These are phyloP conservation scores for Cremastinae sp. DNA, from an alignment of 2,888 invertebrate species.

Conservation along the genomic window DNA sequence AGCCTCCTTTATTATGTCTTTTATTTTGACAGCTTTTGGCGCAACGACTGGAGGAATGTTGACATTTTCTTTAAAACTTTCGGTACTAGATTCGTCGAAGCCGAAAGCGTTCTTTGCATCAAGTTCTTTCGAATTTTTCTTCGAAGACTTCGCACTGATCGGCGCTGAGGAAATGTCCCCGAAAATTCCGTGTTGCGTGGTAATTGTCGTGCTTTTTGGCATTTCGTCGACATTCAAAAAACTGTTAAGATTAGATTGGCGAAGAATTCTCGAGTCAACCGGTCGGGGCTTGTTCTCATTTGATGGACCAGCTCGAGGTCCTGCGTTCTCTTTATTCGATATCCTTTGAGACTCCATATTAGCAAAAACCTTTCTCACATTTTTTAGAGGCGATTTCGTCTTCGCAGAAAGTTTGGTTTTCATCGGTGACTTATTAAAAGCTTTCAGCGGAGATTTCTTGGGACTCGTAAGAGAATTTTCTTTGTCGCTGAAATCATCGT, in stretches of 20 bases:
- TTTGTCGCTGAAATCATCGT: slow-evolving; percentile 53
- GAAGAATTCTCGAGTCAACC: slow-evolving; percentile 58
- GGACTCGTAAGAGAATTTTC: slow-evolving; percentile 62
- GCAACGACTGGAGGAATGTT: slow-evolving; percentile 35
- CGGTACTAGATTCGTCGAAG: slow-evolving; percentile 65
- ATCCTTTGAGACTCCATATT: slow-evolving; percentile 1
- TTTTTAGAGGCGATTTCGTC: slow-evolving; percentile 8
- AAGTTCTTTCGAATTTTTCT: slow-evolving; percentile 37
- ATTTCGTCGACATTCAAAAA: slow-evolving; percentile 71
- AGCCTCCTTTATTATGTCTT: background rate
- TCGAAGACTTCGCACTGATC: slow-evolving; percentile 56
- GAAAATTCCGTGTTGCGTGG: slow-evolving; percentile 71
- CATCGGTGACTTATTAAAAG: background rate
- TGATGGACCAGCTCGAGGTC: slow-evolving; percentile 62
- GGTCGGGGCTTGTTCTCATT: background rate
- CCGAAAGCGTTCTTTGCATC: slow-evolving; percentile 72
- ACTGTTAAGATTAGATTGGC: slow-evolving; percentile 72
- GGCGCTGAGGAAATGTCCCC: slow-evolving; percentile 67
- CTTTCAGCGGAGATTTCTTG: slow-evolving; percentile 50
- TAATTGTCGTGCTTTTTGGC: slow-evolving; percentile 69
- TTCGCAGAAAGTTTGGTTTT: background rate
- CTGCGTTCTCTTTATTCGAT: slow-evolving; percentile 28
- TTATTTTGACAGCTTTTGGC: background rate
- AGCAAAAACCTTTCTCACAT: slow-evolving; percentile 30
- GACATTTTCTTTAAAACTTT: slow-evolving; percentile 1